Conservation (phyloP, 1,140 invertebrate genomes). For the Sminthurinus signatus region DNA sequence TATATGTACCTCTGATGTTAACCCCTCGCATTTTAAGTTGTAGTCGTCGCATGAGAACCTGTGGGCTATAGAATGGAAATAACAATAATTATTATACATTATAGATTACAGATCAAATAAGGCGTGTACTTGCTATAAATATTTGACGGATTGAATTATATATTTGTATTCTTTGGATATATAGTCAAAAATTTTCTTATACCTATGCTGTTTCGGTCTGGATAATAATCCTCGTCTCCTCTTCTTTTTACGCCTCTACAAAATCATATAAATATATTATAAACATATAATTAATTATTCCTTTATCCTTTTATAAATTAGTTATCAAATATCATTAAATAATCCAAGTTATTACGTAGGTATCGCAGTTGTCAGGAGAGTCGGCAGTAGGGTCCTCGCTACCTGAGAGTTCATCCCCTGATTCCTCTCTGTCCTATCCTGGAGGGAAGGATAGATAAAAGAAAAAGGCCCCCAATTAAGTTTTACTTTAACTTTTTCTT, state of each 20-base stretch:
- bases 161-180: too few relatives aligned
- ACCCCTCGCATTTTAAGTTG: constrained; percentile 39
- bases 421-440: constrained; percentile 16
- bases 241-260: constrained; percentile 27
- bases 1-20: constrained; percentile 16
- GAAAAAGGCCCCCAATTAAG: constrained; percentile 10
- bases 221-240: constrained; percentile 60
- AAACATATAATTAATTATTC: too few relatives aligned
- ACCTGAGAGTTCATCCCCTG: constrained; percentile 1
- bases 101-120: too few relatives aligned
- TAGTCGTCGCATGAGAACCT: constrained; percentile 41
- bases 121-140: too few relatives aligned
- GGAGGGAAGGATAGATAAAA: constrained; percentile 23
- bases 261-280: not conserved
- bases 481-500: too few relatives aligned
- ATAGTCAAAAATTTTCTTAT: too few relatives aligned
- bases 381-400: not conserved
- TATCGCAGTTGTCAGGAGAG: not conserved
- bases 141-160: too few relatives aligned
- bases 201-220: constrained; percentile 71
- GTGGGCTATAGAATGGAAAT: too few relatives aligned
- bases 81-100: too few relatives aligned
- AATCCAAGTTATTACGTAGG: too few relatives aligned
- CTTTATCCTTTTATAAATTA: too few relatives aligned
- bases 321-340: too few relatives aligned